Percentiles rank a stretch among this genome's conserved stretches.
Evolutionary conservation across 2,113 vertebrate genomes (phyloP).

Genomic region (Antechinus flavipes): DNA sequence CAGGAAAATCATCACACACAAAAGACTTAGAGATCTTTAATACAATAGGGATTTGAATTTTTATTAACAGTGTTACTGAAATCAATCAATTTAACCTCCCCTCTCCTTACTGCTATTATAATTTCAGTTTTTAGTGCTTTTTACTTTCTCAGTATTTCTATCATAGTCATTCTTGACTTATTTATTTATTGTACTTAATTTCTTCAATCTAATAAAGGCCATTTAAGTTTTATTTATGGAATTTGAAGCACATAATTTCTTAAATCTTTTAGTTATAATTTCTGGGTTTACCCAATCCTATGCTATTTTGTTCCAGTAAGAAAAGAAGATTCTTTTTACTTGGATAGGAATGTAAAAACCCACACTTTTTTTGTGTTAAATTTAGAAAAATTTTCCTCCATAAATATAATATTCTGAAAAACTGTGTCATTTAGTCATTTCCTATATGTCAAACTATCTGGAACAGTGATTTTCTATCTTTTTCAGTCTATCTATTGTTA

Average conservation of each 20-base stretch:
- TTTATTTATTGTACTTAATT: background rate
- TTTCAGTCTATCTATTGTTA: background rate
- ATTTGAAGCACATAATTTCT: background rate
- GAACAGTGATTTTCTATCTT: background rate
- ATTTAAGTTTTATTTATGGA: background rate
- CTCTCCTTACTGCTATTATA: background rate
- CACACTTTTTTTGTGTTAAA: background rate
- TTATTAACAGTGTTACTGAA: background rate
- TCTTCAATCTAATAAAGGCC: background rate
- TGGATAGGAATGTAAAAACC: background rate
- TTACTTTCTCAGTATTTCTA: background rate
- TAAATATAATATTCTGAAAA: background rate
- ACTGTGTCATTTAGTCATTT: background rate
- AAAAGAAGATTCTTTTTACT: background rate
- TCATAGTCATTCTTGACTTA: background rate
- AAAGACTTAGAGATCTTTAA: background rate
- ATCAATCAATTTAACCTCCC: background rate
- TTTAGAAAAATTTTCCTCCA: background rate
- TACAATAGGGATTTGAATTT: background rate
- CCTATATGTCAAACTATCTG: background rate
- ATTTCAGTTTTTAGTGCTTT: background rate
- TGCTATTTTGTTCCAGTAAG: background rate
- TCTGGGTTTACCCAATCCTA: background rate
- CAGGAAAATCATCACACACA: background rate
- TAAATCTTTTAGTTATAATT: background rate